phyloP scores from a whole-genome alignment of 2,113 vertebrate species.

The Aegithalos caudatus region DNA sequence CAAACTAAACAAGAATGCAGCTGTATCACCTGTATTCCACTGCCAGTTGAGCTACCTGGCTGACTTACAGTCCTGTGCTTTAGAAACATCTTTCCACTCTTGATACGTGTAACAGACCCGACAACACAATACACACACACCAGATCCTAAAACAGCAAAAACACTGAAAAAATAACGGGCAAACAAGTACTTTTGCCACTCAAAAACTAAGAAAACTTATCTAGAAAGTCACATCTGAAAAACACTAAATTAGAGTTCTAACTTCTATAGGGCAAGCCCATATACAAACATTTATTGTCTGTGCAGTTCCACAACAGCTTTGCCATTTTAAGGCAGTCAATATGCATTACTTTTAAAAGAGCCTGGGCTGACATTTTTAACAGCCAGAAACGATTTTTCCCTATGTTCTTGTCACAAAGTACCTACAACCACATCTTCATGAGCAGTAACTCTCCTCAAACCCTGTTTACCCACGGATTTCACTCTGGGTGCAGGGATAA shows the following conservation, averaged over 20 bases:
- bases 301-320: background rate
- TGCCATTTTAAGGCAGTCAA: background rate
- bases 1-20: background rate
- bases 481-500: fast-evolving
- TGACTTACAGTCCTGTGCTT: background rate
- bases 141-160: background rate
- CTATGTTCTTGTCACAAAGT: background rate
- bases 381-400: background rate
- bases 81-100: background rate
- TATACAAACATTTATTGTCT: fast-evolving
- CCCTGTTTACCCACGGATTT: fast-evolving
- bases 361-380: background rate
- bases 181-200: background rate
- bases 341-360: background rate
- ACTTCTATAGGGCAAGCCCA: background rate
- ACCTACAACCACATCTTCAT: fast-evolving
- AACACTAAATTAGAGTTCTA: background rate
- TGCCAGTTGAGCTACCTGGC: fast-evolving
- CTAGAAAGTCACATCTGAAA: background rate
- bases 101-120: fast-evolving
- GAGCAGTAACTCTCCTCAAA: background rate
- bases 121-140: fast-evolving
- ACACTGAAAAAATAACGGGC: background rate
- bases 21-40: background rate
- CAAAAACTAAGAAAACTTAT: background rate